Evolutionary conservation across 2,113 vertebrate genomes (phyloP).

Genomic region (Cyprinodon tularosa): DNA sequence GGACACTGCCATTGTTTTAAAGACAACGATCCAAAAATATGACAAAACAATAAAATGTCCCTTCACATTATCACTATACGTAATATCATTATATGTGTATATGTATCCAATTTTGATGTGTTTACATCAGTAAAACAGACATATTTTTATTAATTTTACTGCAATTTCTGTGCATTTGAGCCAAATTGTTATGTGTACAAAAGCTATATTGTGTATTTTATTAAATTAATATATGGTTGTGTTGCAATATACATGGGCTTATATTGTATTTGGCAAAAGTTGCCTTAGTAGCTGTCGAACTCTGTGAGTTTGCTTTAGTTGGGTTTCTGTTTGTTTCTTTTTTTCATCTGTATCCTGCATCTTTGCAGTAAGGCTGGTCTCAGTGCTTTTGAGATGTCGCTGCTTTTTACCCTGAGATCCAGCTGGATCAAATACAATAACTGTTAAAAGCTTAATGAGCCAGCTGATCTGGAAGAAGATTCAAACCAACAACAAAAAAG

Average conservation of each 20-base stretch:
- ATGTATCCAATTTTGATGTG: conserved; percentile 99
- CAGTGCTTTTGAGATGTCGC: conserved; percentile 91
- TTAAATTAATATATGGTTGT: conserved; percentile 99
- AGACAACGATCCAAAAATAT: conserved; percentile 74
- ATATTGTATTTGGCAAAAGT: conserved; percentile 99
- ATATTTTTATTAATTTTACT: conserved; percentile 99
- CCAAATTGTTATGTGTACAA: conserved; percentile 99
- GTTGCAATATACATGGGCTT: conserved; percentile 99
- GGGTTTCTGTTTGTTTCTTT: conserved; percentile 63
- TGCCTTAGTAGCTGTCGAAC: conserved; percentile 99
- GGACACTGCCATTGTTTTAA: conserved; percentile 93
- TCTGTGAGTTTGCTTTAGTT: conserved; percentile 98
- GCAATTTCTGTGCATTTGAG: conserved; percentile 99
- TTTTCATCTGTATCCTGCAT: conserved; percentile 86
- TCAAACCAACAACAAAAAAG: conserved; percentile 62
- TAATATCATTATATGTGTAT: conserved; percentile 97
- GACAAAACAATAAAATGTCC: conserved; percentile 89
- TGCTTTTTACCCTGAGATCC: conserved; percentile 92
- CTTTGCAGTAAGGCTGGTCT: conserved; percentile 88
- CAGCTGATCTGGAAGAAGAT: conserved; percentile 71
- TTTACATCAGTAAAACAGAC: conserved; percentile 95
- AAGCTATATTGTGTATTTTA: conserved; percentile 99
- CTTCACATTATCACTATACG: conserved; percentile 91
- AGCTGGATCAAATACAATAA: conserved; percentile 85
- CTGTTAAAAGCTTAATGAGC: conserved; percentile 89